These are phyloP conservation scores for Chelon labrosus DNA, from an alignment of 2,797 vertebrate genomes.

Conservation along the genomic window DNA sequence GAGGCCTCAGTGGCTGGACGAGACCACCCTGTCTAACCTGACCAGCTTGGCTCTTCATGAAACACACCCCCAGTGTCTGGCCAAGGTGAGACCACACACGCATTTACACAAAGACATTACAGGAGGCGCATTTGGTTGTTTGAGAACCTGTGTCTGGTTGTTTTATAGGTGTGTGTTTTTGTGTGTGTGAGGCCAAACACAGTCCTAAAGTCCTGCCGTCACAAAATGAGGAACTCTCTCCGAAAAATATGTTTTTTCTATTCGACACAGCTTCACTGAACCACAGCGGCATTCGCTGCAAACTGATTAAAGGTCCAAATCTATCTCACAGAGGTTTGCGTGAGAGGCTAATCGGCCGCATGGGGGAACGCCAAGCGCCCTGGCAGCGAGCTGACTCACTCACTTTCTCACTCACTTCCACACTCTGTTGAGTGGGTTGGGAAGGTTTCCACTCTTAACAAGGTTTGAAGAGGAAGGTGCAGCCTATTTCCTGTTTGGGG, in stretches of 20 bases:
- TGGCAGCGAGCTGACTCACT: constrained; percentile 33
- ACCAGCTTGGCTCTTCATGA: constrained; percentile 87
- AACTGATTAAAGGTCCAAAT: constrained; percentile 60
- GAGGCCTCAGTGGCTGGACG: constrained; percentile 56
- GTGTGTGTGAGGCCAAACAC: neutral
- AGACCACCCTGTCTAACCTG: constrained; percentile 75
- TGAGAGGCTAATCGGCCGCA: constrained; percentile 63
- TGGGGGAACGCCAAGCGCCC: constrained; percentile 45
- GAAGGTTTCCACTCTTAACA: constrained; percentile 42
- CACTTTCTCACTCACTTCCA: constrained; percentile 3
- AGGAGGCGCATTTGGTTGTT: constrained; percentile 40
- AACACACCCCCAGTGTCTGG: constrained; percentile 89
- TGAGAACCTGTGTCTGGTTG: constrained; percentile 18
- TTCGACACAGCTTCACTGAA: constrained; percentile 30
- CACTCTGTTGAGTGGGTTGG: constrained; percentile 34
- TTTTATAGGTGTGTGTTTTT: constrained; percentile 32
- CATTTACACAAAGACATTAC: constrained; percentile 12
- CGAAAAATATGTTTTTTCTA: constrained; percentile 30
- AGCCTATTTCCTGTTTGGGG: constrained; percentile 64
- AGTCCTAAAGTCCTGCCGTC: constrained; percentile 20
- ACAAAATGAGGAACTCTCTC: constrained; percentile 11
- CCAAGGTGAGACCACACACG: constrained; percentile 86
- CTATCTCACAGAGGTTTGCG: constrained; percentile 55
- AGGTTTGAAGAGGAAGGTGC: constrained; percentile 48
- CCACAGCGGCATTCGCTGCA: constrained; percentile 42